These are phyloP conservation scores for Megalonaias nervosa DNA, from an alignment of 1,140 invertebrate genomes.

Conservation along the genomic window DNA sequence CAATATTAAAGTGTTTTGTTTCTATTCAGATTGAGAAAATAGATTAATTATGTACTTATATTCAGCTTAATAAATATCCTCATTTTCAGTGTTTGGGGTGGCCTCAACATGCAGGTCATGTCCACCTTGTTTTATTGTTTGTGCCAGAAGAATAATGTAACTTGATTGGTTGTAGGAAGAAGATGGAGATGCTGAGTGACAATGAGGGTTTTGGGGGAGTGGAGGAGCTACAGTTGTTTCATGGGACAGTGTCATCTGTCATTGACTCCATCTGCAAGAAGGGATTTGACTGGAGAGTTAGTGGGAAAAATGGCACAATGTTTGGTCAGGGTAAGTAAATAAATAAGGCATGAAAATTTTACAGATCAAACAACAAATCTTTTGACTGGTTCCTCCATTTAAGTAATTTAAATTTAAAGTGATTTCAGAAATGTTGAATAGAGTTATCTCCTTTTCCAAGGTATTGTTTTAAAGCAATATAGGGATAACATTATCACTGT, in stretches of 20 bases:
- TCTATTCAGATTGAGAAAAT: too few relatives aligned
- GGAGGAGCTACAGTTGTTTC: conserved; percentile 58
- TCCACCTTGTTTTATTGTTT: too few relatives aligned
- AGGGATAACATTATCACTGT: not conserved
- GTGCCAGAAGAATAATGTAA: too few relatives aligned
- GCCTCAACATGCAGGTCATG: too few relatives aligned
- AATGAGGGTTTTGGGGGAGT: conserved; percentile 36
- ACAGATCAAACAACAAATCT: too few relatives aligned
- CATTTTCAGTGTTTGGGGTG: too few relatives aligned
- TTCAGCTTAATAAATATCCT: too few relatives aligned
- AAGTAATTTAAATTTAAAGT: not conserved
- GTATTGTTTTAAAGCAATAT: not conserved
- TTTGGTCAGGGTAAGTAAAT: conserved; percentile 62
- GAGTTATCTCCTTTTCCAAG: not conserved
- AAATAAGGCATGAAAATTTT: too few relatives aligned
- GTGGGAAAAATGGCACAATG: conserved; percentile 66
- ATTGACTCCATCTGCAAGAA: conserved; percentile 61
- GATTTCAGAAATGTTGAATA: not conserved
- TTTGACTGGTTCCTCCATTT: not conserved
- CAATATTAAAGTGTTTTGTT: too few relatives aligned
- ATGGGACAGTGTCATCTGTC: conserved; percentile 56
- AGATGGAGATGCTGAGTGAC: conserved; percentile 27
- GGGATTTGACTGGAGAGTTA: conserved; percentile 66
- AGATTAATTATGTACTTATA: too few relatives aligned
- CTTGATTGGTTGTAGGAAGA: conserved; percentile 20